phyloP scores from a whole-genome alignment of 1,140 invertebrate species.

The Leguminivora glycinivorella region DNA sequence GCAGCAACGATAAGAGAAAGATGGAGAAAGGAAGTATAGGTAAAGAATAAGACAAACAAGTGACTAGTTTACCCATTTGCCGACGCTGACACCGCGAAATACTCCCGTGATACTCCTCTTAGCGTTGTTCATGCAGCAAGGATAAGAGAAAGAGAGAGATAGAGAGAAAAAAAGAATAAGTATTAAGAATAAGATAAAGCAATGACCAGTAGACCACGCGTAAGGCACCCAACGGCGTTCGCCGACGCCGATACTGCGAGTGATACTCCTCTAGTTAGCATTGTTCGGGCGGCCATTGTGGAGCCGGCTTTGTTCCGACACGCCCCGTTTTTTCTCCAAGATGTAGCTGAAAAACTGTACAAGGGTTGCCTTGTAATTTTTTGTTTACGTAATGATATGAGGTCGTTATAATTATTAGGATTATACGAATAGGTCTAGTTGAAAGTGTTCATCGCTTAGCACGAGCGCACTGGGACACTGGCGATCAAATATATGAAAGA shows the following conservation, averaged over 20 bases:
- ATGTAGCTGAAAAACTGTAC: constrained; percentile 54
- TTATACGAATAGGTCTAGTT: neutral
- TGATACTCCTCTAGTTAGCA: constrained; percentile 72
- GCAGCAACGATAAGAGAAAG: too few species aligned
- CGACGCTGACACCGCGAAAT: neutral
- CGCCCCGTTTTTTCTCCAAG: constrained; percentile 71
- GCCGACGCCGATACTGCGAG: constrained; percentile 43
- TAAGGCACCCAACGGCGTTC: neutral
- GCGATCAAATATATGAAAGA: too few species aligned
- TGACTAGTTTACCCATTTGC: neutral
- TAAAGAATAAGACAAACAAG: too few species aligned
- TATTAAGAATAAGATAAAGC: too few species aligned
- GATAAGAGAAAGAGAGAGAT: neutral
- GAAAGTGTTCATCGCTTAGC: neutral
- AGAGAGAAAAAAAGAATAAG: neutral
- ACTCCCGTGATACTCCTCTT: too few species aligned
- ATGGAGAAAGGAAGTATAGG: too few species aligned
- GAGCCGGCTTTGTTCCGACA: constrained; percentile 67
- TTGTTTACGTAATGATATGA: constrained; percentile 21
- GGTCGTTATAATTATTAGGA: neutral
- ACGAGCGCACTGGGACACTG: too few species aligned
- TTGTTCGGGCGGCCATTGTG: constrained; percentile 71
- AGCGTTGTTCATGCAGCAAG: too few species aligned
- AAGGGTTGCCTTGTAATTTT: constrained; percentile 57
- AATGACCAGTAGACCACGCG: neutral